Conservation (phyloP, 2,113 vertebrate genomes). For the Symphodus melops region DNA sequence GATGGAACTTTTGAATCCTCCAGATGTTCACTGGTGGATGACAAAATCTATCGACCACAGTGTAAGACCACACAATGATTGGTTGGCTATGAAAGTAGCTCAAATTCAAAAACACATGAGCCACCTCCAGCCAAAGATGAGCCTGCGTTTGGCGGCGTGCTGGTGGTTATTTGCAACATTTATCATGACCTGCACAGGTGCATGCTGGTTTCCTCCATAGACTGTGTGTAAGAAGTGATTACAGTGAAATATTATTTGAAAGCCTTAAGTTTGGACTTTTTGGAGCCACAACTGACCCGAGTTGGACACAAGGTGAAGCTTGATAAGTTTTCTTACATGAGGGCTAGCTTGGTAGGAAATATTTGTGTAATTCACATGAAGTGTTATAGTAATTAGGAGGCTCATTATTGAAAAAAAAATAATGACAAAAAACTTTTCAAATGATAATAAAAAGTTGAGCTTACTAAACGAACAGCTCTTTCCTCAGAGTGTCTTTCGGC, state of each 20-base stretch:
- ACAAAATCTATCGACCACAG: constrained; percentile 8
- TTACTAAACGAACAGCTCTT: too few relatives aligned
- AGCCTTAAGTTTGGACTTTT: background rate
- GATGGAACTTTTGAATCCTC: constrained; percentile 26
- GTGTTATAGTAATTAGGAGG: too few relatives aligned
- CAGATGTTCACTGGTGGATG: constrained; percentile 7
- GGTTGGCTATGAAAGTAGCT: background rate
- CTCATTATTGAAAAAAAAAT: too few relatives aligned
- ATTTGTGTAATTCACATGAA: too few relatives aligned
- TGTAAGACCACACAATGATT: background rate
- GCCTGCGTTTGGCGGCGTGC: constrained; percentile 20
- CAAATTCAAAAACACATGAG: constrained; percentile 1
- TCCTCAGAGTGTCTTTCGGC: too few relatives aligned
- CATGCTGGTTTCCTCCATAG: constrained; percentile 23
- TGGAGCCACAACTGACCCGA: background rate
- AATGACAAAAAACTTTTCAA: too few relatives aligned
- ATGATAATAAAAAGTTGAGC: too few relatives aligned
- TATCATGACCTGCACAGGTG: constrained; percentile 19
- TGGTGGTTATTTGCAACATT: constrained; percentile 21
- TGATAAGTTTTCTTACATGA: background rate
- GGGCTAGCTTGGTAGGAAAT: background rate
- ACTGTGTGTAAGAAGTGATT: background rate
- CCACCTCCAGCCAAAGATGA: constrained; percentile 13
- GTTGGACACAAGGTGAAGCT: background rate
- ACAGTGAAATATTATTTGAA: background rate